Conservation (phyloP, 2,113 vertebrate genomes). For the Bostrychus sinensis region DNA sequence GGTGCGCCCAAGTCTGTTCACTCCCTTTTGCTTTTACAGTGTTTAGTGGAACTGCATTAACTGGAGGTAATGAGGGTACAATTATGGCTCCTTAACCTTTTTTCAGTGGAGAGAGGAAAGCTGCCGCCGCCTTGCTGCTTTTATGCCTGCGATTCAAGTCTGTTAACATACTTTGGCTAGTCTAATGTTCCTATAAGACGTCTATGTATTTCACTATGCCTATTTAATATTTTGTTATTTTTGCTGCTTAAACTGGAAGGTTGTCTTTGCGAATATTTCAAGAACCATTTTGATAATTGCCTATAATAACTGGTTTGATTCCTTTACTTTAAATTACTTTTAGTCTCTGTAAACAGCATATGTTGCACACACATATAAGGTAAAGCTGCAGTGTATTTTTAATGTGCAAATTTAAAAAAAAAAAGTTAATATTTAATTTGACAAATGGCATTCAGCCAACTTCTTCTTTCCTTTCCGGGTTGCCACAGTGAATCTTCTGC, state of each 20-base stretch:
- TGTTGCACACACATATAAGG: too few relatives aligned
- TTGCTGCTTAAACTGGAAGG: conserved; percentile 20
- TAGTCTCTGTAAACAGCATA: too few relatives aligned
- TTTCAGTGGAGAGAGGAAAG: conserved; percentile 27
- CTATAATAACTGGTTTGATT: too few relatives aligned
- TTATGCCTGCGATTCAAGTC: conserved; percentile 4
- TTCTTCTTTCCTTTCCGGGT: too few relatives aligned
- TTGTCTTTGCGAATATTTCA: conserved; percentile 61
- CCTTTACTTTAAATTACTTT: too few relatives aligned
- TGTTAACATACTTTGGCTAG: conserved; percentile 38
- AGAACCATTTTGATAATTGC: too few relatives aligned
- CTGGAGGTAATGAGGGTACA: conserved; percentile 47
- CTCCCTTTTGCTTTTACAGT: conserved; percentile 38
- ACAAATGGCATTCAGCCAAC: too few relatives aligned
- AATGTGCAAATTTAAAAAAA: too few relatives aligned
- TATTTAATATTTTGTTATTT: conserved; percentile 38
- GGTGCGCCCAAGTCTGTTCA: conserved; percentile 14
- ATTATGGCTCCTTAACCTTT: conserved; percentile 57
- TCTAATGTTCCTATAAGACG: conserved; percentile 41
- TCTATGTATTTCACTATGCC: conserved; percentile 9
- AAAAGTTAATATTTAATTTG: too few relatives aligned
- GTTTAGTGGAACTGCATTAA: conserved; percentile 44
- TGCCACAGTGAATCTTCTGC: too few relatives aligned
- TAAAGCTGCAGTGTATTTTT: too few relatives aligned
- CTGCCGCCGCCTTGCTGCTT: conserved; percentile 6